Conservation (phyloP, 2,113 vertebrate species). For the Pollachius pollachius region DNA sequence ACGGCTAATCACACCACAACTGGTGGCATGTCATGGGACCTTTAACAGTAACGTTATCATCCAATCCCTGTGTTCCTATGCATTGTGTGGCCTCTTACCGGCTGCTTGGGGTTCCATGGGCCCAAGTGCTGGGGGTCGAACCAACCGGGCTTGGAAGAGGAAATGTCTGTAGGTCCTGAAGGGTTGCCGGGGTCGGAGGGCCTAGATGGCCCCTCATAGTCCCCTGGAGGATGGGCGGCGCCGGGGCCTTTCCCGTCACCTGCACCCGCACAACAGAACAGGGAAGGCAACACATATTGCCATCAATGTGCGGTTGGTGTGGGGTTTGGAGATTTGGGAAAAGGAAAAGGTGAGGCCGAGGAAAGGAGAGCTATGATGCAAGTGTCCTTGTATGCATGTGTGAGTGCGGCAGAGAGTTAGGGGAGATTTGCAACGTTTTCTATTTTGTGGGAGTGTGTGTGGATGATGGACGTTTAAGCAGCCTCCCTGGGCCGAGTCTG, state of each 20-base stretch:
- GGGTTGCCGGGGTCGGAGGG: conserved; percentile 76
- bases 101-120: conserved; percentile 84
- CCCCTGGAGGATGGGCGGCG: conserved; percentile 75
- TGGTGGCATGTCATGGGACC: no score
- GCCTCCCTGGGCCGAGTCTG: no score
- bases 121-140: conserved; percentile 91
- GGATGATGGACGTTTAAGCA: no score
- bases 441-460: no score
- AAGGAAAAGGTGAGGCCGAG: no score
- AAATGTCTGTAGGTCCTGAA: conserved; percentile 81
- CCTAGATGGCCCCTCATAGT: conserved; percentile 80
- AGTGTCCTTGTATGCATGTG: no score
- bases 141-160: conserved; percentile 87
- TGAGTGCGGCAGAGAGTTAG: no score
- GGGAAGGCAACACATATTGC: conserved; percentile 2
- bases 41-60: no score
- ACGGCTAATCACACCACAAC: no score
- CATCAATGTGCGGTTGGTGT: neutral
- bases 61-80: no score
- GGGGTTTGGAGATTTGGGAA: neutral
- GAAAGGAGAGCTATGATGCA: no score
- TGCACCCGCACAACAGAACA: conserved; percentile 33
- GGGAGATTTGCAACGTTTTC: no score
- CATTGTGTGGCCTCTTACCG: conserved; percentile 41
- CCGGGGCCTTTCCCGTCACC: conserved; percentile 89